Evolutionary conservation across 1,140 invertebrate genomes (phyloP).

Genomic region (Heliothis subflexa): DNA sequence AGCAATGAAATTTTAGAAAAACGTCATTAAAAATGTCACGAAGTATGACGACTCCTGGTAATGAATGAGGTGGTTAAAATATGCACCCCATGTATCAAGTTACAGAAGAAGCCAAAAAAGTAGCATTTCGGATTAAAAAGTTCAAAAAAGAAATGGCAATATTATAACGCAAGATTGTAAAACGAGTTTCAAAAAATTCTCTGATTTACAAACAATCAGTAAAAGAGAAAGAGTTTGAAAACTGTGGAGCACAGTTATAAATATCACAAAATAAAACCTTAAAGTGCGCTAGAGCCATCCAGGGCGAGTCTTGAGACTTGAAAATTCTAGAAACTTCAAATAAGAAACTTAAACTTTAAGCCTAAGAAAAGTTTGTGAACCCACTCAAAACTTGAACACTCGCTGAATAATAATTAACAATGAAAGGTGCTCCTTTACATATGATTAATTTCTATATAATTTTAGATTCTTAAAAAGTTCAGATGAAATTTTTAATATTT

Average conservation of each 20-base stretch:
- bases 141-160: no score
- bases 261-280: not conserved
- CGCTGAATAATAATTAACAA: conserved; percentile 40
- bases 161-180: no score
- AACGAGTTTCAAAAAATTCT: no score
- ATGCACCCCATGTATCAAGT: no score
- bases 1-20: not conserved
- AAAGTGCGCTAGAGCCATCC: not conserved
- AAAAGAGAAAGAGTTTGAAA: not conserved
- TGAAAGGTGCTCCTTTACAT: conserved; percentile 26
- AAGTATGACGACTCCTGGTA: no score
- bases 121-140: no score
- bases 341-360: conserved; percentile 31
- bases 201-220: no score
- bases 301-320: not conserved
- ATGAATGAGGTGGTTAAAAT: no score
- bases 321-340: conserved; percentile 12
- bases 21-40: no score
- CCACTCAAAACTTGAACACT: conserved; percentile 27
- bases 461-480: not conserved
- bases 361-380: conserved; percentile 9
- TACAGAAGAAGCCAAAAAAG: no score
- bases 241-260: not conserved
- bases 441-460: not conserved
- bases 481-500: not conserved